These are phyloP conservation scores for Hoplodrina ambigua DNA, from an alignment of 2,888 invertebrate genomes.

Conservation along the genomic window DNA sequence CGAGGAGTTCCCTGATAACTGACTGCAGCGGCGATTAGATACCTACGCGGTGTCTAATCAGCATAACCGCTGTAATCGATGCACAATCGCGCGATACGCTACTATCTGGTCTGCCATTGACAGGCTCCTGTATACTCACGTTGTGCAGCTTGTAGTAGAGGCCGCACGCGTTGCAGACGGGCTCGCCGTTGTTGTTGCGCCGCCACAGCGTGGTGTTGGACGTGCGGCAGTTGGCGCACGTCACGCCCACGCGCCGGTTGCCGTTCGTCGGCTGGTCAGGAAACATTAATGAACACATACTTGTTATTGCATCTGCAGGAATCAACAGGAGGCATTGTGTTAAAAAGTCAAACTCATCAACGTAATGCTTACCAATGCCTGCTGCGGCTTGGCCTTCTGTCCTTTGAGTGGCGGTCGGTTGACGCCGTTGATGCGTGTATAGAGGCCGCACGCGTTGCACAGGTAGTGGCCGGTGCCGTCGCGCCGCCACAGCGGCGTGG, in stretches of 20 bases:
- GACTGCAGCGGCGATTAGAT: conserved; percentile 84
- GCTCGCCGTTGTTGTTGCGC: conserved; percentile 97
- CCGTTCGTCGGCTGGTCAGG: conserved; percentile 88
- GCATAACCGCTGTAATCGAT: conserved; percentile 72
- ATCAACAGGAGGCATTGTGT: background rate
- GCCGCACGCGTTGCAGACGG: conserved; percentile 99
- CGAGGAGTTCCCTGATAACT: conserved; percentile 90
- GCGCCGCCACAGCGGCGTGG: conserved; percentile 98
- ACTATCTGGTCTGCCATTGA: conserved; percentile 39
- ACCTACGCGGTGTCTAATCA: conserved; percentile 72
- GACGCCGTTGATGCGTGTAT: conserved; percentile 93
- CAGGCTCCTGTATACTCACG: conserved; percentile 85
- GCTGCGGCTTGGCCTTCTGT: conserved; percentile 92
- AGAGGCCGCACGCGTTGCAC: conserved; percentile 99
- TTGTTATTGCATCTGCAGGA: conserved; percentile 10
- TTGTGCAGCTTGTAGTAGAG: conserved; percentile 97
- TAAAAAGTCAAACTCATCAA: background rate
- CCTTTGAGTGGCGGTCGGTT: conserved; percentile 94
- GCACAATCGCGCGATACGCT: conserved; percentile 66
- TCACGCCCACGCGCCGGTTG: conserved; percentile 93
- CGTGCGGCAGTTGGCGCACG: conserved; percentile 98
- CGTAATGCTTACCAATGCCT: conserved; percentile 82
- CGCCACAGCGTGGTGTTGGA: conserved; percentile 98
- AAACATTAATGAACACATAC: conserved; percentile 15
- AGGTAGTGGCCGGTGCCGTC: conserved; percentile 99